These are phyloP conservation scores for Teleopsis dalmanni DNA, from an alignment of 1,140 invertebrate species.

Conservation along the genomic window DNA sequence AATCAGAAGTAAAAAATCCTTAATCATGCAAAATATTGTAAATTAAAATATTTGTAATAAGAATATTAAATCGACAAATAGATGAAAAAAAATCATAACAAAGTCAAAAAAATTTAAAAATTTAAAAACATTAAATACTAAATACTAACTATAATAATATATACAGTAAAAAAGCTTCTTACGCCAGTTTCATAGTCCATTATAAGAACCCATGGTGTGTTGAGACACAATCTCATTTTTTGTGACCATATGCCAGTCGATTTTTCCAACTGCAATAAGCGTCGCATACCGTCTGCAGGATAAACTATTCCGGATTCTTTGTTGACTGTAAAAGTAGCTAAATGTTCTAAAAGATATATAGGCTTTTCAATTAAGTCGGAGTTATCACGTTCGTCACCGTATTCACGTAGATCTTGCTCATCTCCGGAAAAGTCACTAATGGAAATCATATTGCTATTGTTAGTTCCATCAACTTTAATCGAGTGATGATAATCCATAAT, in stretches of 20 bases:
- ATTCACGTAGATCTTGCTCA: slow-evolving; percentile 28
- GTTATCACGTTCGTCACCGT: slow-evolving; percentile 32
- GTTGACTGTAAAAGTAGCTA: slow-evolving; percentile 94
- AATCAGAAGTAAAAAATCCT: too few species aligned
- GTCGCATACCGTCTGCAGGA: slow-evolving; percentile 89
- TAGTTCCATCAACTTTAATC: background rate
- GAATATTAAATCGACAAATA: background rate
- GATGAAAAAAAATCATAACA: background rate
- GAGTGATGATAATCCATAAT: slow-evolving; percentile 13
- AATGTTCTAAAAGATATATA: slow-evolving; percentile 87
- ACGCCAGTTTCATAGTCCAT: slow-evolving; percentile 96
- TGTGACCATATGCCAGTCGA: slow-evolving; percentile 95
- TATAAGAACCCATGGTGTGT: slow-evolving; percentile 82
- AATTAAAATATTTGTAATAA: too few species aligned
- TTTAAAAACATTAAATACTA: background rate
- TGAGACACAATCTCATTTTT: slow-evolving; percentile 88
- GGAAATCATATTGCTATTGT: background rate
- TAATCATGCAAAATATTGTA: too few species aligned
- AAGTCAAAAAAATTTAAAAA: background rate
- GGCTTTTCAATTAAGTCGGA: slow-evolving; percentile 53
- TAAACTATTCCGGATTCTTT: slow-evolving; percentile 79
- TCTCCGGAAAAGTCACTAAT: slow-evolving; percentile 34
- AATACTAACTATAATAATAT: background rate
- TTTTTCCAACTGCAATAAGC: slow-evolving; percentile 92
- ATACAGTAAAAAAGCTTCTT: slow-evolving; percentile 38